Conservation (phyloP, 1,140 invertebrate genomes). For the Camponotus vicinus region DNA sequence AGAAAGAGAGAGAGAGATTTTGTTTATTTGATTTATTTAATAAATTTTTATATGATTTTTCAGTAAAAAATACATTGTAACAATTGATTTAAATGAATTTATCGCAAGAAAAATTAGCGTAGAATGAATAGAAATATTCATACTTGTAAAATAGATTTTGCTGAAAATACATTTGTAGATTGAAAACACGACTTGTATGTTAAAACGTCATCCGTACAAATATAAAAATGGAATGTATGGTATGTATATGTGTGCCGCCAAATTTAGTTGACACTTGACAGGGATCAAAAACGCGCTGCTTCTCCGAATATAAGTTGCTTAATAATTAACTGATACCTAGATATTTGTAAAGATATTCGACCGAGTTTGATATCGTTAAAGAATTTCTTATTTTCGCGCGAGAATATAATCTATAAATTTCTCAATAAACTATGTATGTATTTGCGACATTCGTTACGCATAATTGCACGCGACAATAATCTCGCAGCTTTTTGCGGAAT, state of each 20-base stretch:
- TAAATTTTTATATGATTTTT: not conserved
- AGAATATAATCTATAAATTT: not conserved
- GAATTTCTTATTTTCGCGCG: constrained; percentile 19
- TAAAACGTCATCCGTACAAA: not conserved
- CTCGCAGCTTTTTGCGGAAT: constrained; percentile 28
- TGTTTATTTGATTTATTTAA: not conserved
- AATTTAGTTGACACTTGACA: constrained; percentile 23
- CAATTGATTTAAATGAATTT: not conserved
- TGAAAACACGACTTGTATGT: not conserved
- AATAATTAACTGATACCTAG: constrained; percentile 36
- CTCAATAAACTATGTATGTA: not conserved
- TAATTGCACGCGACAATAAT: constrained; percentile 1
- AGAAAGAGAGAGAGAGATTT: not conserved
- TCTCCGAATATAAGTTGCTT: constrained; percentile 18
- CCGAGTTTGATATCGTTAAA: constrained; percentile 41
- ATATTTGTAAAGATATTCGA: constrained; percentile 7
- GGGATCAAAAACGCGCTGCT: not conserved
- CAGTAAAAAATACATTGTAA: not conserved
- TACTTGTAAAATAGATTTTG: not conserved
- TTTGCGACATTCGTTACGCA: constrained; percentile 10
- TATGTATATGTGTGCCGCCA: not conserved
- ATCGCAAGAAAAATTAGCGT: not conserved
- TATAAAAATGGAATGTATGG: not conserved
- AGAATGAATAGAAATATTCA: not conserved
- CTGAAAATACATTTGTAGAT: not conserved